These are phyloP conservation scores for Trypoxylus dichotomus DNA, from an alignment of 1,140 invertebrate genomes.

Conservation along the genomic window DNA sequence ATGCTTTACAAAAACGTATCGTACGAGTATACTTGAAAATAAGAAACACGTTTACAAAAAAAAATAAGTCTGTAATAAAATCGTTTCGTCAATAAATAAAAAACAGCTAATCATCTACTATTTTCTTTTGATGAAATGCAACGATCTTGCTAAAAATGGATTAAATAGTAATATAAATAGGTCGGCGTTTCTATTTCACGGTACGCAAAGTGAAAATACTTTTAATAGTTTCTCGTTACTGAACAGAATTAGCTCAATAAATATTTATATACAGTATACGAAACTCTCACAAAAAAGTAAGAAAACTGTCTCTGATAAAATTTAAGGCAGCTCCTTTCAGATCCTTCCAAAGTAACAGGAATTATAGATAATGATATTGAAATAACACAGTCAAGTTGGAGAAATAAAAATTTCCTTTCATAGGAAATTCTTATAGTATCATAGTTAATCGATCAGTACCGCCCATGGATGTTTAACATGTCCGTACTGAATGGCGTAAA, in stretches of 20 bases:
- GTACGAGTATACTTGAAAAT: background rate
- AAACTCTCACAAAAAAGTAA: background rate
- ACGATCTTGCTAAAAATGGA: background rate
- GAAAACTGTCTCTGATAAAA: background rate
- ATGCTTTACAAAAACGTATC: background rate
- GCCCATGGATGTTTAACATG: constrained; percentile 79
- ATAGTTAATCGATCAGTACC: constrained; percentile 56
- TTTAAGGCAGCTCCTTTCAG: background rate
- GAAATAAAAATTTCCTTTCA: background rate
- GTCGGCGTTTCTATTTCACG: background rate
- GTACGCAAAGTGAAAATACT: background rate
- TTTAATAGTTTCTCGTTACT: background rate
- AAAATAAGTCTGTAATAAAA: background rate
- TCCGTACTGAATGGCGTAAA: constrained; percentile 88
- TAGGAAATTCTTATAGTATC: background rate
- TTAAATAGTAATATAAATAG: background rate
- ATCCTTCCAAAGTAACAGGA: background rate
- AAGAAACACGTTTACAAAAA: background rate
- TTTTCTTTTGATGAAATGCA: too few species aligned
- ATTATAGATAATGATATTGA: background rate
- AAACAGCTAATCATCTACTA: background rate
- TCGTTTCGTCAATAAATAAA: background rate
- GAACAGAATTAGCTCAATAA: background rate
- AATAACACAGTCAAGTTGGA: background rate
- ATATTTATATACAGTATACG: background rate